Evolutionary conservation across 2,888 invertebrate species (phyloP).

Genomic region (Plebejus anna): DNA sequence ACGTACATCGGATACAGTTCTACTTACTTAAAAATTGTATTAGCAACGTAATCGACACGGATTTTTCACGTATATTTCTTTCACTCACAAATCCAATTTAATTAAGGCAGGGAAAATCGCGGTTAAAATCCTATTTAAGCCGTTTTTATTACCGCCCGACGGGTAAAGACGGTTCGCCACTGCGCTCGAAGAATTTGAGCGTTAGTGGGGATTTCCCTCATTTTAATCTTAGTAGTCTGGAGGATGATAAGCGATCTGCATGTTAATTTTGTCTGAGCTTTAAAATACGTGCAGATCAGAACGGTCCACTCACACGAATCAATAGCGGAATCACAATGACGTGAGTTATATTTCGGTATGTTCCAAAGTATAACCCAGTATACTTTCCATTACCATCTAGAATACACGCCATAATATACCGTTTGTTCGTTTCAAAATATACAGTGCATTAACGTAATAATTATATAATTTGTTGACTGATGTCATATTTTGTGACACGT

Average conservation of each 20-base stretch:
- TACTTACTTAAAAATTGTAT: slow-evolving; percentile 3
- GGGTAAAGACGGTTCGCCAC: slow-evolving; percentile 75
- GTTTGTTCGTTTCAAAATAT: no score
- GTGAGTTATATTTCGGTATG: neutral
- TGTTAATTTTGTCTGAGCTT: slow-evolving; percentile 62
- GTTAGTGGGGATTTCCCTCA: slow-evolving; percentile 67
- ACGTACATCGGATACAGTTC: neutral
- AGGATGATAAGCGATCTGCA: slow-evolving; percentile 65
- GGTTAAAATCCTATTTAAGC: slow-evolving; percentile 80
- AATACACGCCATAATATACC: neutral
- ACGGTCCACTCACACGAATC: neutral
- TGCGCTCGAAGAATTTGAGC: slow-evolving; percentile 73
- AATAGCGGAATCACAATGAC: neutral
- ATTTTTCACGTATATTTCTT: slow-evolving; percentile 78
- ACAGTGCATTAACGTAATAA: neutral
- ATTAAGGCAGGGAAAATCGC: slow-evolving; percentile 78
- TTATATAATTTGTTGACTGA: neutral
- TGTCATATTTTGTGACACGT: neutral
- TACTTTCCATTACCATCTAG: neutral
- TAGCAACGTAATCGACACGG: slow-evolving; percentile 72
- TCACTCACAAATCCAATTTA: slow-evolving; percentile 79
- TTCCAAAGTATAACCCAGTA: neutral
- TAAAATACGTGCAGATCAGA: neutral
- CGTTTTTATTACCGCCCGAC: slow-evolving; percentile 79
- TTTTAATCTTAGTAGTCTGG: slow-evolving; percentile 67